phyloP scores from a whole-genome alignment of 2,888 invertebrate species.

The Hybos culiciformis region DNA sequence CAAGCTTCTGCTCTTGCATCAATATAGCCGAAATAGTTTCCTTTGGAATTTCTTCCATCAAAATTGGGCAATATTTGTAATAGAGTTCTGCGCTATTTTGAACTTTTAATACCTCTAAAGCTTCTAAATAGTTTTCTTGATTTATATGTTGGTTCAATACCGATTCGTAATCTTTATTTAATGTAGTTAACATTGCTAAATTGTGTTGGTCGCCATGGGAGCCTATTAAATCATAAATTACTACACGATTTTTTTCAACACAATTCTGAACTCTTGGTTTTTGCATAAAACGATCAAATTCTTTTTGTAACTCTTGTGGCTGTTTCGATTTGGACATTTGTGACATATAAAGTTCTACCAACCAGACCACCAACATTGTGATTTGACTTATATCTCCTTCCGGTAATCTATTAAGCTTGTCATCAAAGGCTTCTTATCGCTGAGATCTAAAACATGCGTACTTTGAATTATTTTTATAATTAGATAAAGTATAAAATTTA shows the following conservation, averaged over 20 bases:
- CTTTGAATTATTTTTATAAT: too few species aligned
- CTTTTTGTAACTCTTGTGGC: constrained; percentile 44
- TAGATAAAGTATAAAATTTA: too few species aligned
- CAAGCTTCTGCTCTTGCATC: constrained; percentile 55
- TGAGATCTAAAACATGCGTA: constrained; percentile 58
- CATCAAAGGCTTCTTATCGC: constrained; percentile 74
- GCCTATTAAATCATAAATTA: constrained; percentile 80
- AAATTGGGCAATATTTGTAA: constrained; percentile 77
- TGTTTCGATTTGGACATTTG: constrained; percentile 51
- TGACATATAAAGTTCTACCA: constrained; percentile 81
- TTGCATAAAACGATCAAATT: constrained; percentile 64
- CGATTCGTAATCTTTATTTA: constrained; percentile 76
- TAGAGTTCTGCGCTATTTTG: constrained; percentile 67
- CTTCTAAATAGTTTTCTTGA: constrained; percentile 58
- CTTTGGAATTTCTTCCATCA: constrained; percentile 74
- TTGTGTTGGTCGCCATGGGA: constrained; percentile 92
- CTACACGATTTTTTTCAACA: constrained; percentile 64
- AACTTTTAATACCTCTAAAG: constrained; percentile 57
- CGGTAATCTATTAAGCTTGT: constrained; percentile 63
- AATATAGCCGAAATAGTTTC: constrained; percentile 71
- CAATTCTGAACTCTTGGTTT: constrained; percentile 62
- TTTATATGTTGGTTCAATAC: constrained; percentile 82
- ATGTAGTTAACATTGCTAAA: constrained; percentile 70
- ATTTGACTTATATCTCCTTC: constrained; percentile 69
- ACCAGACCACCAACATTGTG: constrained; percentile 89